Evolutionary conservation across 1,140 invertebrate genomes (phyloP), one percentile per base, ranked within the genome.

Genomic region (Dendroctonus valens): DNA sequence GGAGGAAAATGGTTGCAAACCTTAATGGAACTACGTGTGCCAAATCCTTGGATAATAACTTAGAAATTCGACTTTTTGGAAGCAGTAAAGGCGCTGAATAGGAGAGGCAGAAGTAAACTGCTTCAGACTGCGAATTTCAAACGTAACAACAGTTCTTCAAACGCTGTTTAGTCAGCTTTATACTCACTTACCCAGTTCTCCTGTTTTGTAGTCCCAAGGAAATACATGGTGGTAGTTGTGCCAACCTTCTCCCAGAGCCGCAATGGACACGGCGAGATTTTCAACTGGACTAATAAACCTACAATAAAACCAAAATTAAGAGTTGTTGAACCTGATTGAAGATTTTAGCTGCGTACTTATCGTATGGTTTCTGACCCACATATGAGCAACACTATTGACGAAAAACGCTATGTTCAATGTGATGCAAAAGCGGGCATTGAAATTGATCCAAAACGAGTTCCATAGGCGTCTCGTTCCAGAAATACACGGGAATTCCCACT

Each of bases 201-300:
- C 89, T 0, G 92, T 91, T 71, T 90, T 87, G 76, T 96, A 95
- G 76, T 98, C 95, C 84, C 89, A 92, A 0, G 94, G 93, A 62
- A 87, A 87, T 0, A 92, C 91, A 76, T 98, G 96, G 76, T 98
- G 95, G 79, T 94, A 98, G 79, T 97, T 97, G 77, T 97, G 94
- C 88, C 92, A 96, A 26, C 93, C 94, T 79, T 93, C 91, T 0
- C 91, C 91, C 8, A 91, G 74, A 0, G 91, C 86, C 12, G 86
- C 84, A 14, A 91, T 77, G 0, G 89, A 86, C 0, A 92, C 89
- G 0, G 83, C 76, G 0, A 85, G 72, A 72, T 89, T 91, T 73
- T 93, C 90, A 0, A 87, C 85, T 0, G 91, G 84, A 44, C 84
- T 88, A 41, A 92, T 91, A 65, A 85, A 82, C 69, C 89, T 91